These are phyloP conservation scores for Dyspetes luteomarginatus DNA, from an alignment of 2,888 invertebrate genomes.

Conservation along the genomic window DNA sequence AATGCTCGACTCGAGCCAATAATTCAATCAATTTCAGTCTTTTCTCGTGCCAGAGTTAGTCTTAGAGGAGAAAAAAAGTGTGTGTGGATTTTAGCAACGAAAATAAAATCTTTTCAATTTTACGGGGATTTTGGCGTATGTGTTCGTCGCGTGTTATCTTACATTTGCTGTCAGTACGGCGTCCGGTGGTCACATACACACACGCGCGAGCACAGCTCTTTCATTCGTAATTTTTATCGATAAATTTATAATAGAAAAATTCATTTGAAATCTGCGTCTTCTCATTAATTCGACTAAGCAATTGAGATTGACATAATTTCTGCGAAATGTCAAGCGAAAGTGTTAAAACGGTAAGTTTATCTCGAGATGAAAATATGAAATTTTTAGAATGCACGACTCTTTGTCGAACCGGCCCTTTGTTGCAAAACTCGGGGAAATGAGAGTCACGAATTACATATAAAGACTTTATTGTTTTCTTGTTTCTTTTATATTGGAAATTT, in stretches of 20 bases:
- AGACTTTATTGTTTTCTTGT: no score
- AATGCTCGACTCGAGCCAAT: constrained; percentile 37
- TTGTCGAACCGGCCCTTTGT: constrained; percentile 35
- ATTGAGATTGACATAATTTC: not conserved
- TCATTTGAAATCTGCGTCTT: no score
- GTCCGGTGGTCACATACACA: constrained; percentile 54
- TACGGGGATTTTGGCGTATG: not conserved
- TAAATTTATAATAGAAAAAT: not conserved
- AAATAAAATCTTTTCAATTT: constrained; percentile 55
- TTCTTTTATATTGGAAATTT: constrained; percentile 33
- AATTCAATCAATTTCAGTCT: constrained; percentile 30
- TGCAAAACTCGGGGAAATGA: not conserved
- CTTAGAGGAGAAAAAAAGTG: constrained; percentile 32
- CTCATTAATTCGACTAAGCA: not conserved
- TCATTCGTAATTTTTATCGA: not conserved
- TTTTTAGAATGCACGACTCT: not conserved
- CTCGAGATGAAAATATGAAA: not conserved
- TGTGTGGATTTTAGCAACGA: constrained; percentile 22
- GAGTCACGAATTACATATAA: constrained; percentile 14
- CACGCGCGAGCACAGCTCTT: not conserved
- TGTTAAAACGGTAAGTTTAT: constrained; percentile 79
- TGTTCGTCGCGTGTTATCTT: constrained; percentile 17
- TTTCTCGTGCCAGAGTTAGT: not conserved
- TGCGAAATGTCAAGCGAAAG: constrained; percentile 80
- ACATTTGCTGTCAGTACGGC: constrained; percentile 63